phyloP scores from a whole-genome alignment of 2,888 invertebrate genomes.

The Zygogramma bicolorata region DNA sequence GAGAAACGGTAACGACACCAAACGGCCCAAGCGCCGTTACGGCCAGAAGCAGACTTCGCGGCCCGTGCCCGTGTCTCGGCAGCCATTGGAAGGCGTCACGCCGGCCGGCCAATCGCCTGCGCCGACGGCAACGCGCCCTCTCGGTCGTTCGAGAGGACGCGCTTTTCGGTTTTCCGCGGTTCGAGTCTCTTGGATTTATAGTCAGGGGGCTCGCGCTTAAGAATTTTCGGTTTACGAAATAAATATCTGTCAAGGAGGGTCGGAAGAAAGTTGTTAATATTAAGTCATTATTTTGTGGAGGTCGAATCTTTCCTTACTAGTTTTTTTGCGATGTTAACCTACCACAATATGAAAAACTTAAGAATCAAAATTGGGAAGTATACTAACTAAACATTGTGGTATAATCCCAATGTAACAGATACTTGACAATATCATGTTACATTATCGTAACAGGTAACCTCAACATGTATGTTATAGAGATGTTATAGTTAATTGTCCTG shows the following conservation, averaged over 20 bases:
- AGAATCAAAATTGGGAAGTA: too few relatives aligned
- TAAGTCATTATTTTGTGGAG: too few relatives aligned
- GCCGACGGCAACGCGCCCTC: constrained; percentile 27
- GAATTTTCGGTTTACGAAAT: not conserved
- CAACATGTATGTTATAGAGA: too few relatives aligned
- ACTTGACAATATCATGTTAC: too few relatives aligned
- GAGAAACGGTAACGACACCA: constrained; percentile 1
- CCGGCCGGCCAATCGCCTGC: constrained; percentile 43
- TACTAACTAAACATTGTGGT: too few relatives aligned
- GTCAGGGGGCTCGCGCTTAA: not conserved
- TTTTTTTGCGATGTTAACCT: too few relatives aligned
- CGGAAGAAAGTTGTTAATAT: not conserved
- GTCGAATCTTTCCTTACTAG: too few relatives aligned
- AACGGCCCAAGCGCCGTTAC: constrained; percentile 8
- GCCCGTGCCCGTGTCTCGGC: constrained; percentile 38
- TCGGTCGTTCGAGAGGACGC: constrained; percentile 26
- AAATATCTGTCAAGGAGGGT: not conserved
- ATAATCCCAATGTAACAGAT: too few relatives aligned
- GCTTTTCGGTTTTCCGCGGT: not conserved
- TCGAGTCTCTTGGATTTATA: not conserved
- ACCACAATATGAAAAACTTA: too few relatives aligned
- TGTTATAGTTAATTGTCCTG: too few relatives aligned
- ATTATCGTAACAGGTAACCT: too few relatives aligned
- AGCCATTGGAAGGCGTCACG: constrained; percentile 57
- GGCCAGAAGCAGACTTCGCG: not conserved